Conservation (phyloP, 1,140 invertebrate genomes). For the Mesaphorura yosii region DNA sequence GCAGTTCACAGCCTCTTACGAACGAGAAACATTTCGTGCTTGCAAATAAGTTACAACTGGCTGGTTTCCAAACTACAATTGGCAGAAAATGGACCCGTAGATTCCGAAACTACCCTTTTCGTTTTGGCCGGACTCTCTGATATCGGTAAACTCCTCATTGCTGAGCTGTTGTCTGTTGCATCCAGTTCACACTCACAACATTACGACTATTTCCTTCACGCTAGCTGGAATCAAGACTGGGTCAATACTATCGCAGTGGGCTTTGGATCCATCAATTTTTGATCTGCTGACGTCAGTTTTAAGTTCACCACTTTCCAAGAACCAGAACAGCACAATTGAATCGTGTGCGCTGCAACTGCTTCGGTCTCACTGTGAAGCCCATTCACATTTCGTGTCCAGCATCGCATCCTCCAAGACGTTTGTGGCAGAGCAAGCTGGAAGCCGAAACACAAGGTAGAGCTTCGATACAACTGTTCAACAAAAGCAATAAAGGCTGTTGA, state of each 20-base stretch:
- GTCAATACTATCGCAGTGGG: conserved; percentile 24
- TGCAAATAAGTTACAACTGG: conserved; percentile 25
- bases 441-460: too few relatives aligned
- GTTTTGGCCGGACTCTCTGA: conserved; percentile 20
- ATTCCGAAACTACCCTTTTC: not conserved
- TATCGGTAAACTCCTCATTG: conserved; percentile 14
- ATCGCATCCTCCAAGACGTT: conserved; percentile 12
- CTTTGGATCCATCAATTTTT: conserved; percentile 22
- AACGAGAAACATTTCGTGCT: conserved; percentile 17
- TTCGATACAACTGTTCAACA: not conserved
- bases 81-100: not conserved
- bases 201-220: conserved; percentile 2
- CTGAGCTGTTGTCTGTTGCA: not conserved
- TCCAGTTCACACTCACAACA: not conserved
- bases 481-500: not conserved
- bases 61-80: conserved; percentile 5
- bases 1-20: conserved; percentile 13
- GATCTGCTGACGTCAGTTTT: conserved; percentile 15
- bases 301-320: too few relatives aligned
- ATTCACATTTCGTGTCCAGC: conserved; percentile 30
- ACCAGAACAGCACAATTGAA: too few relatives aligned
- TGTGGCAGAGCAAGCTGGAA: conserved; percentile 16
- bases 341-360: conserved; percentile 14
- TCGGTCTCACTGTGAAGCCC: conserved; percentile 21
- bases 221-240: conserved; percentile 23